Conservation (phyloP, 2,888 invertebrate species). For the Nemapogon koenigi region DNA sequence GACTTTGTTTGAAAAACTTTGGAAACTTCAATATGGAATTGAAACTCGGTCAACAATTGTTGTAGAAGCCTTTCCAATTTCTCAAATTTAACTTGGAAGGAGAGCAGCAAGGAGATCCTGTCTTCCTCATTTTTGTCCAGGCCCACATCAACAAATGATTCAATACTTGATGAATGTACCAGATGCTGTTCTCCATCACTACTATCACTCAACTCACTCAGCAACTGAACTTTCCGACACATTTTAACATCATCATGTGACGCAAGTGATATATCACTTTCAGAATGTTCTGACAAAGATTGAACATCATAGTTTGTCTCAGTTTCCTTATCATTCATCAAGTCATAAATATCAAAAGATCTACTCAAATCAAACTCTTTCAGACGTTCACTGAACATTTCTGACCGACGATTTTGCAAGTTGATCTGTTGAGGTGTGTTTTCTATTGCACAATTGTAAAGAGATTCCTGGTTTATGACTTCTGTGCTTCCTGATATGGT, state of each 20-base stretch:
- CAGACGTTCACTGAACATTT: conserved; percentile 34
- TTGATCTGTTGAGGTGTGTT: conserved; percentile 49
- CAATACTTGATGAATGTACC: conserved; percentile 32
- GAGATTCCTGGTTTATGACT: conserved; percentile 17
- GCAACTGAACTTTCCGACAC: conserved; percentile 38
- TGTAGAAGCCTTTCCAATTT: conserved; percentile 37
- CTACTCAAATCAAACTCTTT: conserved; percentile 40
- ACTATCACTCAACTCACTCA: conserved; percentile 16
- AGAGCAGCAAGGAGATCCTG: conserved; percentile 28
- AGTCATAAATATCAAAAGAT: conserved; percentile 42
- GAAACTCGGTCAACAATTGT: conserved; percentile 39
- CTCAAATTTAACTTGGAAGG: conserved; percentile 41
- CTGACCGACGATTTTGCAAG: conserved; percentile 34
- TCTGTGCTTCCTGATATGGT: conserved; percentile 33
- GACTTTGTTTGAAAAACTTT: conserved; percentile 39
- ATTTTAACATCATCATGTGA: conserved; percentile 33
- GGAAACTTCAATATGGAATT: conserved; percentile 50
- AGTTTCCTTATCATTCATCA: conserved; percentile 27
- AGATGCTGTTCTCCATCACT: conserved; percentile 20
- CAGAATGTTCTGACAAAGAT: conserved; percentile 40
- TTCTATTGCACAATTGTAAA: conserved; percentile 26
- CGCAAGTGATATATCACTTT: conserved; percentile 31
- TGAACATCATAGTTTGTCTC: conserved; percentile 38
- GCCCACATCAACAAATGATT: conserved; percentile 48
- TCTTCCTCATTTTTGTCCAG: conserved; percentile 43